Percentiles rank a stretch among this genome's conserved stretches.
Evolutionary conservation across 1,140 invertebrate genomes (phyloP).

Genomic region (Cheumatopsyche charites): DNA sequence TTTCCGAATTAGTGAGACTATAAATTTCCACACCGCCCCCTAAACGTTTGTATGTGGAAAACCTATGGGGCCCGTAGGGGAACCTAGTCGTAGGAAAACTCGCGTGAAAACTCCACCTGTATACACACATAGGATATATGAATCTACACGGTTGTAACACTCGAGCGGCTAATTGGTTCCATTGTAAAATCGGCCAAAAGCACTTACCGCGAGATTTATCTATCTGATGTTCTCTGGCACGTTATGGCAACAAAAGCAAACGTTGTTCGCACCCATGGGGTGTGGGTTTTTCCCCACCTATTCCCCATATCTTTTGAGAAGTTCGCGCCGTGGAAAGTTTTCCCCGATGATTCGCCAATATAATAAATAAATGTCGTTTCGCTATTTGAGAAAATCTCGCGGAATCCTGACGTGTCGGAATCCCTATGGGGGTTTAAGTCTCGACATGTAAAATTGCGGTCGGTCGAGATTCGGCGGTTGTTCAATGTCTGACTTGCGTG

Average conservation of each 20-base stretch:
- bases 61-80: not conserved
- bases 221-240: no score
- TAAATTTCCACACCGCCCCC: constrained; percentile 19
- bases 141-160: not conserved
- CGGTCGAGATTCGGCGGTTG: no score
- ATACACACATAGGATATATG: no score
- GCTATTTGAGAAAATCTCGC: no score
- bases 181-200: constrained; percentile 25
- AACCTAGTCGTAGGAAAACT: constrained; percentile 15
- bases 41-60: not conserved
- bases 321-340: not conserved
- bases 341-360: not conserved
- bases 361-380: not conserved
- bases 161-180: constrained; percentile 11
- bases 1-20: constrained; percentile 30
- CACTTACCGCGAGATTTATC: constrained; percentile 19
- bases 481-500: no score
- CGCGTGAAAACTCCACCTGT: constrained; percentile 8
- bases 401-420: no score
- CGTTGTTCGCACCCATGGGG: not conserved
- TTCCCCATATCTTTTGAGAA: no score
- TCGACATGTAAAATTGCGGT: no score
- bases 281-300: no score
- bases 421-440: no score
- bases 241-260: not conserved